Conservation (phyloP, 2,888 invertebrate species). For the Dendrolimus pini region DNA sequence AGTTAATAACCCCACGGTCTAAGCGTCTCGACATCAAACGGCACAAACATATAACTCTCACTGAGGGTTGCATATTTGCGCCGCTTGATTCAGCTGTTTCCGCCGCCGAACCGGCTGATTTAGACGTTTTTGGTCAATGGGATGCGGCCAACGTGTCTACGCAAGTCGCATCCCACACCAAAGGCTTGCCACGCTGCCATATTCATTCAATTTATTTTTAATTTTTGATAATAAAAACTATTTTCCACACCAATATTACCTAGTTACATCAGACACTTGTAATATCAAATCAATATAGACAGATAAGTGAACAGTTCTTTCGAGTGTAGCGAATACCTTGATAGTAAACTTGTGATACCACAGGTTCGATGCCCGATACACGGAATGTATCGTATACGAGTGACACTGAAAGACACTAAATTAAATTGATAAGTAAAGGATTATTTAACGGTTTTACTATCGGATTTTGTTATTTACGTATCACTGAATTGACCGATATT, state of each 20-base stretch:
- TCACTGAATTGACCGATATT: not conserved
- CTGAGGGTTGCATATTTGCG: no score
- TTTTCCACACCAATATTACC: not conserved
- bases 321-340: constrained; percentile 50
- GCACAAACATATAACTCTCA: no score
- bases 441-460: not conserved
- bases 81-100: no score
- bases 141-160: no score
- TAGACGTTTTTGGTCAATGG: no score
- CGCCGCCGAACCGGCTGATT: no score
- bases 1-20: no score
- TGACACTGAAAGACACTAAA: constrained; percentile 53
- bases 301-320: constrained; percentile 7
- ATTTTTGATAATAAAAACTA: no score
- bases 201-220: no score
- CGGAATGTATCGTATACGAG: constrained; percentile 20
- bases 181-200: no score
- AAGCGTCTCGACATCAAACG: no score
- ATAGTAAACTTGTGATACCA: constrained; percentile 62
- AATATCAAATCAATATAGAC: not conserved
- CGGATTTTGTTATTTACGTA: not conserved
- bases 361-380: constrained; percentile 59
- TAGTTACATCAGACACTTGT: not conserved
- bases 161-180: no score
- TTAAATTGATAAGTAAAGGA: not conserved